Base-by-base conservation (phyloP, 2,113 vertebrate species). In the Paradoxurus hermaphroditus region DNA sequence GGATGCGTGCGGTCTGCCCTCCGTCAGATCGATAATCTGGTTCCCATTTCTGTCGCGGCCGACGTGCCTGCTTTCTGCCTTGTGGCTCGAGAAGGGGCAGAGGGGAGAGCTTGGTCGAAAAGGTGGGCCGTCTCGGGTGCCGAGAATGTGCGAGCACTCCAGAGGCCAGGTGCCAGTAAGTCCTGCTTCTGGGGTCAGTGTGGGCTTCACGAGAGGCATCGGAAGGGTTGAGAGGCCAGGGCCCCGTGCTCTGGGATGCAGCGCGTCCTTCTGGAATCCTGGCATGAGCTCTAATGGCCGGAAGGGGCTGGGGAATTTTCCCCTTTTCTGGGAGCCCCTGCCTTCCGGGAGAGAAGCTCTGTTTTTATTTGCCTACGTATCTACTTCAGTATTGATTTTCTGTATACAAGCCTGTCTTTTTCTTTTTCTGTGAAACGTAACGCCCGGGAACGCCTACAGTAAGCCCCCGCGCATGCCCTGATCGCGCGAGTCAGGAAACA, bases 191-290 rank as follows among this genome's bases (percentile, higher is more conserved):
- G 8, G 65, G 53, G 19, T 49, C 31, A 46, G 19, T n/a, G n/a
- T 78, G 19, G 19, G 78, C 62, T 36, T 78, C 16, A 25, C 19
- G 65, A 81, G 65, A 82, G 56, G n/a, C 11, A 21, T 25, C 13
- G 14, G 0, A 63, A 89, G 85, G 27, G 18, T 34, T 44, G 49
- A 19, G 56, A 68, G 49, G 86, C 36, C n/a, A 15, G 31, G 27
- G 41, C 44, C 1, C 1, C 2, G 0, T 2, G 49, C 56, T 51
- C 0, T 12, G 36, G 36, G 18, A 15, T 34, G 25, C 19, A 23
- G 12, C 8, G 27, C 36, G 12, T 4, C 65, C 29, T 18, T 56
- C n/a, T 4, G 19, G 84, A 65, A 34, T 39, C 46, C 56, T 27
- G 31, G 18, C 62, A 13, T 16, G 23, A 79, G 16, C 27, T 5